Evolutionary conservation across 2,888 invertebrate species (phyloP).

Genomic region (Diplazon laetatorius): DNA sequence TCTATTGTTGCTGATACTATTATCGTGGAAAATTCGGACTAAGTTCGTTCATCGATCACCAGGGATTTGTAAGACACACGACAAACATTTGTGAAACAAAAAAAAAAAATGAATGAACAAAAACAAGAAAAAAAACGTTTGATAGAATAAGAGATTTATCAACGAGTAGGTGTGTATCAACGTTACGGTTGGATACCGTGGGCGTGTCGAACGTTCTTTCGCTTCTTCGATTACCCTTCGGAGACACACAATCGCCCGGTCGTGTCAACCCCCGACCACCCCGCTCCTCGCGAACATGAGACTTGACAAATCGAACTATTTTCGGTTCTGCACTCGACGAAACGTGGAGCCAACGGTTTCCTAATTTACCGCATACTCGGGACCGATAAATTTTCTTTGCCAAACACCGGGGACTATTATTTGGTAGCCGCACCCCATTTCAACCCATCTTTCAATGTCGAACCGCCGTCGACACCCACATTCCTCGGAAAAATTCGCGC

Average conservation of each 20-base stretch:
- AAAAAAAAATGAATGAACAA: neutral
- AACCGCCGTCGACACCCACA: constrained; percentile 18
- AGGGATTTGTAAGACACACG: too few relatives aligned
- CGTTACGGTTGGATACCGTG: constrained; percentile 30
- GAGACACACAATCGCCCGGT: constrained; percentile 35
- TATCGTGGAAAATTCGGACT: too few relatives aligned
- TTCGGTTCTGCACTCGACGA: constrained; percentile 59
- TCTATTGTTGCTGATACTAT: neutral
- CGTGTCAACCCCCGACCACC: neutral
- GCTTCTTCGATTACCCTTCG: constrained; percentile 43
- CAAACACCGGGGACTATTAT: constrained; percentile 51
- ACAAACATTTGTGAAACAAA: neutral
- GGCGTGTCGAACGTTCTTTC: constrained; percentile 39
- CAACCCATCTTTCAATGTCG: constrained; percentile 18
- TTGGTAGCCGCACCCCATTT: constrained; percentile 30
- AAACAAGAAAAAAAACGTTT: too few relatives aligned
- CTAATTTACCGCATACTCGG: constrained; percentile 62
- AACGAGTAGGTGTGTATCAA: constrained; percentile 27
- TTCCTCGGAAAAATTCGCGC: constrained; percentile 14
- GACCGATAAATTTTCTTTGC: constrained; percentile 57
- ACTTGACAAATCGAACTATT: constrained; percentile 64
- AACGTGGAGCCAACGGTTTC: constrained; percentile 48
- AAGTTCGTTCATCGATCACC: too few relatives aligned
- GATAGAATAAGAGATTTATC: too few relatives aligned
- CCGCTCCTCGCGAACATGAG: constrained; percentile 51